Base-by-base conservation (phyloP, 35 echinoderm and acorn worm genomes). In the Stichopus chloronotus region DNA sequence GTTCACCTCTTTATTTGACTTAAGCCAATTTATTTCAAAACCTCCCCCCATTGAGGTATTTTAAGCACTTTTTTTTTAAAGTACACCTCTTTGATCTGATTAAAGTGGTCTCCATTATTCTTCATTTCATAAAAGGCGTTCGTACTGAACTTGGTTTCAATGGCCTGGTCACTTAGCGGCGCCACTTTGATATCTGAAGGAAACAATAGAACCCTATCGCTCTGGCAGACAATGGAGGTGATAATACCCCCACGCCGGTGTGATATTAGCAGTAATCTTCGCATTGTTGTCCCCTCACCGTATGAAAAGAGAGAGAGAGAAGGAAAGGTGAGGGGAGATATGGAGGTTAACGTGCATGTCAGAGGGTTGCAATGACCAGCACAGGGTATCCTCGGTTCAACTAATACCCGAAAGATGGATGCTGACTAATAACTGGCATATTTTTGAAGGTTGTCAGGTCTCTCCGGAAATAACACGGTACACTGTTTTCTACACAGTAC, bases 241-340 rank as follows among this genome's bases (percentile, higher is more conserved):
- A 83, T 83, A 83, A 83, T 83, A 83, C 80, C 80, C 61, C 80
- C 80, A 83, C 80, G 80, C 80, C 55, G 80, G 80, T 83, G 55
- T 83, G 25, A 55, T 56, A 83, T 83, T 83, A 83, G 43, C 25
- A 56, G 25, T 55, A 13, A 83, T 83, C 80, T 83, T 83, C 80
- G 25, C 53, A 55, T 83, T 83, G 80, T 83, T 83, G 19, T 12
- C 9, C 10, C 25, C 7, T n/a, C 14, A 83, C 16, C 76, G 21
- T 43, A 43, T 43, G 30, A 43, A 43, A 43, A 43, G 30, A 43
- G 30, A 43, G 1, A 43, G 30, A 43, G 30, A 43, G 3, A 43
- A 43, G 30, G 30, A 1, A 43, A 43, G 30, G 30, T 43, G 30
- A 43, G 30, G 30, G 30, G 30, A 43, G 30, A 43, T 43, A 43